Evolutionary conservation across 2,888 invertebrate genomes (phyloP).

Genomic region (Ypsolopha sequella): DNA sequence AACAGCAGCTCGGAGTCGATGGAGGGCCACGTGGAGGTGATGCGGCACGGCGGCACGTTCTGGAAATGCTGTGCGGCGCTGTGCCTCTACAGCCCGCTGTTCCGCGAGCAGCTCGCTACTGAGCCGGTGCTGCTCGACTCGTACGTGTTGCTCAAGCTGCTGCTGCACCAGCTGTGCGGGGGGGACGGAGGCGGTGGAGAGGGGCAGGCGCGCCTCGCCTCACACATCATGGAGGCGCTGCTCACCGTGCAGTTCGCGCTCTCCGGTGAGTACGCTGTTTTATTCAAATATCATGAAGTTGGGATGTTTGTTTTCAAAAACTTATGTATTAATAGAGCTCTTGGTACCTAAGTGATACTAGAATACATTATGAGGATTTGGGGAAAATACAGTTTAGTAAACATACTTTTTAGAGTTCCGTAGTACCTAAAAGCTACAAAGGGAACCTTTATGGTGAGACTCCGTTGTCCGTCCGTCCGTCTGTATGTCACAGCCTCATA

Average conservation of each 20-base stretch:
- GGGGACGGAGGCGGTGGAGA: slow-evolving; percentile 24
- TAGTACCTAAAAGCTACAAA: too few relatives aligned
- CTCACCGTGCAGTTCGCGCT: slow-evolving; percentile 55
- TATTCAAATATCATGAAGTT: too few relatives aligned
- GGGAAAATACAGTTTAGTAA: too few relatives aligned
- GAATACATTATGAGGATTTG: too few relatives aligned
- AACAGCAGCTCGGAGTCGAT: slow-evolving; percentile 21
- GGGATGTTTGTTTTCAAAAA: too few relatives aligned
- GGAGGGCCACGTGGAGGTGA: slow-evolving; percentile 36
- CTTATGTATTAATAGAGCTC: too few relatives aligned
- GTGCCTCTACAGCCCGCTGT: slow-evolving; percentile 68
- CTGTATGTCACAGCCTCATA: too few relatives aligned
- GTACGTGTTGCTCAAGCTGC: slow-evolving; percentile 43
- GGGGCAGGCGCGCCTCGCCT: slow-evolving; percentile 31
- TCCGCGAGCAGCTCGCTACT: slow-evolving; percentile 50
- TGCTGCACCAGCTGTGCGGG: slow-evolving; percentile 33
- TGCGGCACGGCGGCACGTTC: slow-evolving; percentile 41
- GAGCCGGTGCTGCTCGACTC: slow-evolving; percentile 44
- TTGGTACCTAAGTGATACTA: too few relatives aligned
- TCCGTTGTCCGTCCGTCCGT: too few relatives aligned
- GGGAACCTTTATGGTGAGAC: too few relatives aligned
- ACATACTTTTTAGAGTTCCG: too few relatives aligned
- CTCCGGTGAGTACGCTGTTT: slow-evolving; percentile 35
- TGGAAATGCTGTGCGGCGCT: slow-evolving; percentile 65
- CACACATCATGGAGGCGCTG: slow-evolving; percentile 44